Conservation (phyloP, 2,888 invertebrate species). For the Tetanocera ferruginea region DNA sequence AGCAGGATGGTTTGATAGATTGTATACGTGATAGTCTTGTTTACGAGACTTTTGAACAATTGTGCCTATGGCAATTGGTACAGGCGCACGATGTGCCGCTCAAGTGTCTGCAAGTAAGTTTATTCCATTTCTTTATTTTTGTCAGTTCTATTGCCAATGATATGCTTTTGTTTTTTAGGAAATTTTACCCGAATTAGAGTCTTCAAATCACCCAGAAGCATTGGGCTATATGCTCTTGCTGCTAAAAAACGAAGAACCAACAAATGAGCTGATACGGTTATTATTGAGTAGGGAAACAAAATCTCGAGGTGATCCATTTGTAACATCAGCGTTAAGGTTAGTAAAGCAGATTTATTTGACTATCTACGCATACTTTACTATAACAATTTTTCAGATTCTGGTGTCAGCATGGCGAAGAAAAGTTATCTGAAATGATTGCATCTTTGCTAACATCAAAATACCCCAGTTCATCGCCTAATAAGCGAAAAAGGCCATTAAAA, state of each 20-base stretch:
- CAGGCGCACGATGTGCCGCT: slow-evolving; percentile 94
- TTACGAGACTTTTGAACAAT: slow-evolving; percentile 98
- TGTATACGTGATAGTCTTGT: slow-evolving; percentile 86
- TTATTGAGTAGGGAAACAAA: slow-evolving; percentile 83
- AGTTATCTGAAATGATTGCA: slow-evolving; percentile 85
- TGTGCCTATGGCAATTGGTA: slow-evolving; percentile 96
- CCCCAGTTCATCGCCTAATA: slow-evolving; percentile 90
- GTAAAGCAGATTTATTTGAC: not conserved
- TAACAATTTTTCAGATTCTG: slow-evolving; percentile 74
- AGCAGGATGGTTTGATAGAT: slow-evolving; percentile 79
- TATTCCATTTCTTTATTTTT: not conserved
- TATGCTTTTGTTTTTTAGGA: slow-evolving; percentile 55
- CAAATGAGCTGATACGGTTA: slow-evolving; percentile 86
- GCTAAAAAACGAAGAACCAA: slow-evolving; percentile 92
- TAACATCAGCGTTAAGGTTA: slow-evolving; percentile 87
- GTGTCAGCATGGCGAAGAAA: slow-evolving; percentile 94
- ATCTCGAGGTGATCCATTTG: slow-evolving; percentile 84
- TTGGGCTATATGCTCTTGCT: slow-evolving; percentile 89
- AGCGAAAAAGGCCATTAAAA: slow-evolving; percentile 86
- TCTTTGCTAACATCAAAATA: slow-evolving; percentile 84
- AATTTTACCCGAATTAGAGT: slow-evolving; percentile 80
- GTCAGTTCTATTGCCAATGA: not conserved
- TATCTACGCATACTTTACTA: not conserved
- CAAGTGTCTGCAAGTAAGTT: slow-evolving; percentile 78
- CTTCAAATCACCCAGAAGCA: slow-evolving; percentile 91